A percentile compares a stretch with the other conserved stretches of the same genome.
These are phyloP conservation scores for Syrphus vitripennis DNA, from an alignment of 2,888 invertebrate genomes.

Conservation along the genomic window DNA sequence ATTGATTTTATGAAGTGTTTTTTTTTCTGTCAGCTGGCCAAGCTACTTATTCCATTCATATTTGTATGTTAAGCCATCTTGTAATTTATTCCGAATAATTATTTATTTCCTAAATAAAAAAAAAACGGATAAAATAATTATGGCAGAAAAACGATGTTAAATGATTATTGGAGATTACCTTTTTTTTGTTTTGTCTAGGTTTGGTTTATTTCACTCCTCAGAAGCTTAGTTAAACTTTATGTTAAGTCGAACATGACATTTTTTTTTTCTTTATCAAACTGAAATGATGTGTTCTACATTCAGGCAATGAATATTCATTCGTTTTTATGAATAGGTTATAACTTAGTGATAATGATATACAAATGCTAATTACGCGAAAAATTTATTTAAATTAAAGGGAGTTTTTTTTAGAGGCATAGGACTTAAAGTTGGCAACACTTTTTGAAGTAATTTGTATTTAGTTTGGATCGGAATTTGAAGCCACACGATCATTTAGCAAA, in stretches of 20 bases:
- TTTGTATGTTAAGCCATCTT: background rate
- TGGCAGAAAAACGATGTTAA: background rate
- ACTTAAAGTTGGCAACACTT: no score
- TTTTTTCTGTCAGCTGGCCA: background rate
- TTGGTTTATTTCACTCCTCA: background rate
- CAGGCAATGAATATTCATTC: background rate
- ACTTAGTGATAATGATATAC: background rate
- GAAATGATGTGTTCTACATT: background rate
- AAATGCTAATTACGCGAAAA: background rate
- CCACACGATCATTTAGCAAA: no score
- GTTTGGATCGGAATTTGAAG: no score
- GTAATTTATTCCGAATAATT: background rate
- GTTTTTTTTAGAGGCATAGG: no score
- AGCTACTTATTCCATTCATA: background rate
- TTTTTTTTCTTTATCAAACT: background rate
- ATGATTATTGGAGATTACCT: background rate
- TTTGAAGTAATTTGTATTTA: no score
- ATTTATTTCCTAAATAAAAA: background rate
- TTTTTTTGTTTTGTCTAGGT: background rate
- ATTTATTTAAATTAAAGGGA: background rate
- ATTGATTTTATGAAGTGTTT: conserved; percentile 3
- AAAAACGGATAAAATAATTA: background rate
- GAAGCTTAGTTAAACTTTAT: background rate
- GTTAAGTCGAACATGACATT: background rate
- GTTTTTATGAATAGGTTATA: background rate